Evolutionary conservation across 2,113 vertebrate species (phyloP).

Genomic region (Toxotes jaculatrix): DNA sequence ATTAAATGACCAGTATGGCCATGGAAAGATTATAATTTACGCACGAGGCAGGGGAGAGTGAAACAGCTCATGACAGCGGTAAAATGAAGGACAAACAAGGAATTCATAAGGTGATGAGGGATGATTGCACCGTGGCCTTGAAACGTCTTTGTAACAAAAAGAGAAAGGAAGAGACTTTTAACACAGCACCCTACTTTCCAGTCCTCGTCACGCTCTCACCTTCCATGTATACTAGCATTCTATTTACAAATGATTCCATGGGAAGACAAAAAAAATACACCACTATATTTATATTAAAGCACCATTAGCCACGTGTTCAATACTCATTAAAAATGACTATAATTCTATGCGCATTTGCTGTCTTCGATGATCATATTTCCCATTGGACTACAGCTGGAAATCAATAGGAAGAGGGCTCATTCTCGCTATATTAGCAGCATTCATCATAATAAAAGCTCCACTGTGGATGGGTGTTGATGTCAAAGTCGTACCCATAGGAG

Average conservation of each 20-base stretch:
- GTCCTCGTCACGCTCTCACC: not conserved
- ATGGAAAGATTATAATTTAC: slow-evolving; percentile 17
- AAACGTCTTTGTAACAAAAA: slow-evolving; percentile 37
- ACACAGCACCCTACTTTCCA: not conserved
- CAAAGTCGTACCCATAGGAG: slow-evolving; percentile 65
- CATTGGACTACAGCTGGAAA: slow-evolving; percentile 53
- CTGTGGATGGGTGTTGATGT: slow-evolving; percentile 62
- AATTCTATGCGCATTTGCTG: slow-evolving; percentile 23
- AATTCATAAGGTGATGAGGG: slow-evolving; percentile 15
- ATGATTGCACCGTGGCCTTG: slow-evolving; percentile 46
- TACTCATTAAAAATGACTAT: slow-evolving; percentile 26
- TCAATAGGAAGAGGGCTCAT: slow-evolving; percentile 60
- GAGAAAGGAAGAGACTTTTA: slow-evolving; percentile 7
- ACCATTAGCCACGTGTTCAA: slow-evolving; percentile 6
- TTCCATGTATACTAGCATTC: not conserved
- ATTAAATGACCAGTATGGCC: not conserved
- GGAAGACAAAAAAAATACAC: not conserved
- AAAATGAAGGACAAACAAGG: slow-evolving; percentile 14
- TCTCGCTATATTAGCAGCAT: slow-evolving; percentile 70
- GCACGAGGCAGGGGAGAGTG: not conserved
- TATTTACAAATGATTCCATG: not conserved
- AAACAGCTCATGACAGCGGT: slow-evolving; percentile 17
- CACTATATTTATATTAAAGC: slow-evolving; percentile 8
- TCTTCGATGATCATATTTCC: slow-evolving; percentile 53
- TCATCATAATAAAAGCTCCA: slow-evolving; percentile 74